Conservation (phyloP, 1,140 invertebrate species). For the Drosophila paulistorum region DNA sequence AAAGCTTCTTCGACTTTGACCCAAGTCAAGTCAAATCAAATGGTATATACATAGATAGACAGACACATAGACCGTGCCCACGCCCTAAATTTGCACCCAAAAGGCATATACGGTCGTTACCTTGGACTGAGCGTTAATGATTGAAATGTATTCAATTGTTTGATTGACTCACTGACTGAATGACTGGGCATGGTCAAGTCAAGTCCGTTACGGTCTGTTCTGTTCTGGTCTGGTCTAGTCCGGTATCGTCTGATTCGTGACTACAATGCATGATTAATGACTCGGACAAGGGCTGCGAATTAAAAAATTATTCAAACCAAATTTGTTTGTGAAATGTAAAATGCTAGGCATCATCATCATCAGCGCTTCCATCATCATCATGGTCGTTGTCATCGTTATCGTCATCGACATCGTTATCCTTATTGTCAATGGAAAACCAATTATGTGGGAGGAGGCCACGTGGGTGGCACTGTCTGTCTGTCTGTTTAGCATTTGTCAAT, state of each 20-base stretch:
- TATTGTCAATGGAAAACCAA: slow-evolving; percentile 37
- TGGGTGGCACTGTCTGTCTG: slow-evolving; percentile 19
- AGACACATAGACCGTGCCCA: slow-evolving; percentile 23
- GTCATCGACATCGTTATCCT: slow-evolving; percentile 57
- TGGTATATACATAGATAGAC: slow-evolving; percentile 42
- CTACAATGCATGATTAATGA: slow-evolving; percentile 78
- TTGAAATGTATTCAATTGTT: slow-evolving; percentile 80
- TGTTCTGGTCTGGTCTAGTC: slow-evolving; percentile 6
- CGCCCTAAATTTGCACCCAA: background rate
- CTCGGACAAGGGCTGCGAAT: slow-evolving; percentile 52
- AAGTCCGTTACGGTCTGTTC: slow-evolving; percentile 16
- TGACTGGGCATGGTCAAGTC: slow-evolving; percentile 33
- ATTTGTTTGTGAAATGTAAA: slow-evolving; percentile 50
- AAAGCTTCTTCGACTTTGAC: slow-evolving; percentile 32
- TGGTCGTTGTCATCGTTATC: background rate
- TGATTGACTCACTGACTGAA: slow-evolving; percentile 65
- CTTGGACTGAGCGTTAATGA: slow-evolving; percentile 50
- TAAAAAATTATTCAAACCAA: slow-evolving; percentile 72
- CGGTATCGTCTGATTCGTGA: slow-evolving; percentile 22
- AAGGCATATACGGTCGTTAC: background rate
- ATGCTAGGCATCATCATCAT: slow-evolving; percentile 29
- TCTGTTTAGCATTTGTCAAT: slow-evolving; percentile 68
- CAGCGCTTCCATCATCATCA: background rate
- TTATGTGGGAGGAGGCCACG: slow-evolving; percentile 52
- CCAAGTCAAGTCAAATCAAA: slow-evolving; percentile 65